phyloP scores from a whole-genome alignment of 2,888 invertebrate genomes.

The Aphodius granarius region DNA sequence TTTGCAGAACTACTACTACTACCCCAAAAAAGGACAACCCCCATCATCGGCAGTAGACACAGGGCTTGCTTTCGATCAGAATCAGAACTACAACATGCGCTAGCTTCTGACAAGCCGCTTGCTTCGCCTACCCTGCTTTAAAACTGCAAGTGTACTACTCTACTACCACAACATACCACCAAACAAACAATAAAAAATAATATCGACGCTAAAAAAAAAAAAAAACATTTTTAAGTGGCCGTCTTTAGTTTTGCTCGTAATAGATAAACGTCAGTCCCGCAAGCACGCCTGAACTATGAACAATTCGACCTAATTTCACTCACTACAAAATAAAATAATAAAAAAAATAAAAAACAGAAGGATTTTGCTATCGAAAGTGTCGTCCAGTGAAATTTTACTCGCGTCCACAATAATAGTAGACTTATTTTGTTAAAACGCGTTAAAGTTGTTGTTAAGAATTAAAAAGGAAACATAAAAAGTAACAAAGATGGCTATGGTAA shows the following conservation, averaged over 20 bases:
- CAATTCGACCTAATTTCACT: not conserved
- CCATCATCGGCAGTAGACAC: constrained; percentile 45
- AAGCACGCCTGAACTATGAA: not conserved
- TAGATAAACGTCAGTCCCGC: not conserved
- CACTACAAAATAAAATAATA: not conserved
- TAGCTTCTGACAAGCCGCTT: constrained; percentile 51
- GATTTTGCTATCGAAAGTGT: constrained; percentile 15
- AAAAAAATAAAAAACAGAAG: not conserved
- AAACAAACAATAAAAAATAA: no score
- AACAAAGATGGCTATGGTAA: constrained; percentile 81
- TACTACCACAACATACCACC: constrained; percentile 8
- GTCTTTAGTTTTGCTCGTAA: not conserved
- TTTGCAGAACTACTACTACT: constrained; percentile 16
- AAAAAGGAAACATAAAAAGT: constrained; percentile 6
- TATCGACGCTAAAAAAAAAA: not conserved
- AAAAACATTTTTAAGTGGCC: not conserved
- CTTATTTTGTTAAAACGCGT: not conserved
- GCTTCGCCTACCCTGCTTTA: constrained; percentile 52
- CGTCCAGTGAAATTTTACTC: constrained; percentile 31
- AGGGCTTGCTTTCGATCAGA: constrained; percentile 45
- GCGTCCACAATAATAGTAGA: constrained; percentile 36
- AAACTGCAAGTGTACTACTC: constrained; percentile 39
- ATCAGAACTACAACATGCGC: constrained; percentile 48
- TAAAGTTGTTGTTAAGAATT: not conserved
- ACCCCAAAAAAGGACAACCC: constrained; percentile 35